Evolutionary conservation across 2,113 vertebrate genomes (phyloP).

Genomic region (Oncorhynchus kisutch): DNA sequence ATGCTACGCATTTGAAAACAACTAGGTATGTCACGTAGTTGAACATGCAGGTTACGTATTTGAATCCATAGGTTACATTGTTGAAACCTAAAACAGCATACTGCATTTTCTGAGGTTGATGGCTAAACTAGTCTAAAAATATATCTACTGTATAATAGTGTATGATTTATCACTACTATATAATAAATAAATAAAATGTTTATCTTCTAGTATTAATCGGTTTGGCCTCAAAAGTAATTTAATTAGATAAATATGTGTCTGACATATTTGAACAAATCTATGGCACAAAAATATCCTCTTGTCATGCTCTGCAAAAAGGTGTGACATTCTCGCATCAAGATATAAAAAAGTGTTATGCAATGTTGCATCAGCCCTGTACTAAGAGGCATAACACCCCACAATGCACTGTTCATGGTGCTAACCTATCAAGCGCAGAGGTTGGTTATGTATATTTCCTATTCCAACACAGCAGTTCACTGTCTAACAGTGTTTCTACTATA

Average conservation of each 20-base stretch:
- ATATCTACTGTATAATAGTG: background rate
- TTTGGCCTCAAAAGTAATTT: background rate
- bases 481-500: background rate
- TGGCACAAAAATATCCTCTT: constrained; percentile 31
- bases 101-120: background rate
- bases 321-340: constrained; percentile 2
- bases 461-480: constrained; percentile 1
- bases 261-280: constrained; percentile 1
- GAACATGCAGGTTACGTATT: too few species aligned
- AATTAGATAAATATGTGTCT: background rate
- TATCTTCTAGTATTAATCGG: background rate
- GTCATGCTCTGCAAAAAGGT: constrained; percentile 2
- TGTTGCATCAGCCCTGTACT: background rate
- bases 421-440: background rate
- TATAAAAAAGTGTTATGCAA: background rate
- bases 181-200: background rate
- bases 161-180: background rate
- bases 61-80: too few species aligned
- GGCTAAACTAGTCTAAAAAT: background rate
- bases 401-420: background rate
- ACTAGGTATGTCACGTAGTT: too few species aligned
- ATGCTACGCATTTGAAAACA: too few species aligned
- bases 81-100: background rate
- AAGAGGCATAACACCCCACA: background rate
- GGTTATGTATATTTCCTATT: background rate